Conservation (phyloP, 2,888 invertebrate genomes). For the Mycalesis mineus region DNA sequence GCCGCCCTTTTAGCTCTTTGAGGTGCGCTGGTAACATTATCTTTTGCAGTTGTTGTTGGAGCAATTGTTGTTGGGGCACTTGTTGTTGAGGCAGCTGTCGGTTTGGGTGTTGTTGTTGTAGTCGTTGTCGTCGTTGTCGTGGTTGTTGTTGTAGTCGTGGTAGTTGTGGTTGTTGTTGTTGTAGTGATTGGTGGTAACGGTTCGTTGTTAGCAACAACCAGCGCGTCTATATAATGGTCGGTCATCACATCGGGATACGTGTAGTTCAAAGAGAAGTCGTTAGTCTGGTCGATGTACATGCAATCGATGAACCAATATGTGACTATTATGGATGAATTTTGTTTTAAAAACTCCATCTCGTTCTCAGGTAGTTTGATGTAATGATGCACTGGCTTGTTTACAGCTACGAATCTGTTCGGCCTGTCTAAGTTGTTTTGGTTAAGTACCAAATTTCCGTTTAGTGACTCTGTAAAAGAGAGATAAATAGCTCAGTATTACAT, state of each 20-base stretch:
- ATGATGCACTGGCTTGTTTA: slow-evolving; percentile 77
- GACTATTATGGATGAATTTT: slow-evolving; percentile 67
- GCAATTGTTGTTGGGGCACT: slow-evolving; percentile 33
- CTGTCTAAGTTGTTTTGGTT: slow-evolving; percentile 80
- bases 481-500: too few species aligned
- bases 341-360: slow-evolving; percentile 79
- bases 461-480: slow-evolving; percentile 67
- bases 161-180: slow-evolving; percentile 66
- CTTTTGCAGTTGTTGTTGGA: slow-evolving; percentile 29
- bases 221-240: slow-evolving; percentile 81
- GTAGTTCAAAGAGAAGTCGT: slow-evolving; percentile 78
- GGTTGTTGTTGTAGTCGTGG: slow-evolving; percentile 63
- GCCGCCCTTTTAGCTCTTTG: slow-evolving; percentile 46
- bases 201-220: slow-evolving; percentile 84
- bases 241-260: slow-evolving; percentile 81
- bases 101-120: slow-evolving; percentile 39
- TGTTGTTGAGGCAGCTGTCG: slow-evolving; percentile 38
- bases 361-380: slow-evolving; percentile 76
- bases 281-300: slow-evolving; percentile 80
- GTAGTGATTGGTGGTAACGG: slow-evolving; percentile 77
- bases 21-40: slow-evolving; percentile 22
- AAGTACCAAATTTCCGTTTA: slow-evolving; percentile 83
- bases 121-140: slow-evolving; percentile 57
- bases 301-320: slow-evolving; percentile 91
- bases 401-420: slow-evolving; percentile 80